Base-by-base conservation (phyloP, 2,113 vertebrate species). In the Passer domesticus region DNA sequence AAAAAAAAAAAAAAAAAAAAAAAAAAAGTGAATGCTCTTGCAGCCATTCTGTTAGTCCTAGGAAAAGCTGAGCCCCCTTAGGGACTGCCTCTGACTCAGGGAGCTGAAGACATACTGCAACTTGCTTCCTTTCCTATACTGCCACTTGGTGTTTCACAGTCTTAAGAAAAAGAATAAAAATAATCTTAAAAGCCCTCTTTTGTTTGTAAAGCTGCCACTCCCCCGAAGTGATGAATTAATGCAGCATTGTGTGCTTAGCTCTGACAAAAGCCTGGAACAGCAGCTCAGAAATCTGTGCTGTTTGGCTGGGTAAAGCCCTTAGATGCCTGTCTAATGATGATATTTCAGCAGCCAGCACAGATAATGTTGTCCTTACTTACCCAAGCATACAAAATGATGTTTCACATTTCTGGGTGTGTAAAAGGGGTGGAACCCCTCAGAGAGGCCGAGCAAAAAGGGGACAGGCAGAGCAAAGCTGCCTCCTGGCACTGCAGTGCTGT, bases 161-260 rank as follows among this genome's bases (percentile, higher is more conserved):
- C 77, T 52, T 43, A 90, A 77, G 68, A 30, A 53, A 66, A 92
- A 67, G 63, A 68, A 87, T 21, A 44, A 83, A 92, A 87, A 59
- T 62, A 86, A 86, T 83, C 83, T 92, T 67, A 23, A 95, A 93
- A 96, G 30, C 83, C 41, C 24, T 92, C 50, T 92, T 93, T 75
- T 96, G 86, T 94, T 83, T 90, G 39, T 55, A 22, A 89, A 83
- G 39, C 1, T 13, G 35, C 55, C 1, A 6, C 76, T 86, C 63
- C 73, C 72, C 76, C 33, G 25, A 83, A 81, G 68, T n/a, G 72
- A 55, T 28, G 68, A 74, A 68, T 90, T 85, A 69, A 90, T 83
- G 86, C 80, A 63, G 68, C 7, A 15, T 41, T 21, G 43, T 83
- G 52, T 50, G 56, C 80, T 93, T 80, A 83, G 64, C 56, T 88